Evolutionary conservation across 2,113 vertebrate species (phyloP), one percentile per base, ranked within the genome.

Genomic region (Limanda limanda): DNA sequence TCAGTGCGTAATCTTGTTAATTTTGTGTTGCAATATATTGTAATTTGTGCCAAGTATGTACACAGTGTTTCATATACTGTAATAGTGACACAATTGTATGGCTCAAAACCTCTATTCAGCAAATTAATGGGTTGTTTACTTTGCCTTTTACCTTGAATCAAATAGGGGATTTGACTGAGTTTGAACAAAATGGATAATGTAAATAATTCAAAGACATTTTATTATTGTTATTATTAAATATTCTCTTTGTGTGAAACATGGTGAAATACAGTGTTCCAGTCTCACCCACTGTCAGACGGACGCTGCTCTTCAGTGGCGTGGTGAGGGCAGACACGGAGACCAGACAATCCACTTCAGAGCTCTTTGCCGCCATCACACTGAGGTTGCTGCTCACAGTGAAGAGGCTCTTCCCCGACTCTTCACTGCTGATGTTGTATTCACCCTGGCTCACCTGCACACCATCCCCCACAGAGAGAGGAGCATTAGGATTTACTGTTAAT

Each of bases 311-410:
- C 83, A 93, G 89, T 11, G 91, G 94, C 6, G n/a, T 78, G 14
- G 65, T 37, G 47, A 96, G 90, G 23, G 89, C 93, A 73, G 93
- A 89, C 85, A 97, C 91, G 7, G 81, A 85, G 52, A 92, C 97
- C 93, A 95, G 90, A 59, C 96, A 97, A 14, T 94, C 93, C 86
- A 98, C 83, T 1, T 55, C 62, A 60, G 93, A 92, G 3, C 91
- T 95, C 74, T 71, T 88, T 54, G 7, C 65, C 0, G 95, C 95
- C 15, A 35, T 92, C 68, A 97, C 27, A 3, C 75, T 84, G 71
- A 97, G 91, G 79, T 89, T 71, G 65, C 96, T 97, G 86, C 81
- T 89, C 42, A 86, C 79, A 42, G 90, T 88, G 54, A 93, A 89
- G 74, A 93, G 92, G 42, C 78, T 71, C 0, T 87, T 71, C 2